These are phyloP conservation scores for Tetraodon nigroviridis DNA, from an alignment of 2,113 vertebrate species.

Conservation along the genomic window DNA sequence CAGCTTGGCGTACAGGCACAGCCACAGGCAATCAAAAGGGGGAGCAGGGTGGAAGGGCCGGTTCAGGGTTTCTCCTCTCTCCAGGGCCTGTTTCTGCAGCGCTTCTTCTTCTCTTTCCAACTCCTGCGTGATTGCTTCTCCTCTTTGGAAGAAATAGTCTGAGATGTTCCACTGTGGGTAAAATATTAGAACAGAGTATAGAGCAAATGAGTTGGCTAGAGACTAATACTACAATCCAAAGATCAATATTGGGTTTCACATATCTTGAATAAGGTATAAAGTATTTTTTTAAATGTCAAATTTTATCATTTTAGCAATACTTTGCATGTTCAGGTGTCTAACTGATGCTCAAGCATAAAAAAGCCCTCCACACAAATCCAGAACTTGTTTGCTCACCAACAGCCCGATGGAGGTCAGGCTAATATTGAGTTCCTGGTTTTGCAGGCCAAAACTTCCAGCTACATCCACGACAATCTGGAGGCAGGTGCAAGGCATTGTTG, in stretches of 20 bases:
- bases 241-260: constrained; percentile 42
- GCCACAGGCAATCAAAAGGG: constrained; percentile 96
- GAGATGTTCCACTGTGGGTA: constrained; percentile 96
- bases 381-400: constrained; percentile 76
- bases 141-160: constrained; percentile 98
- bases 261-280: constrained; percentile 29
- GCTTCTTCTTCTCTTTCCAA: constrained; percentile 86
- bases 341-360: too few relatives aligned
- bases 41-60: constrained; percentile 94
- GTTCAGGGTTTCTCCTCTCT: constrained; percentile 86
- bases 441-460: constrained; percentile 96
- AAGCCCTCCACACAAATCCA: neutral
- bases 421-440: constrained; percentile 99
- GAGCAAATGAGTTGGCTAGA: neutral
- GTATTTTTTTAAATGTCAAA: constrained; percentile 25
- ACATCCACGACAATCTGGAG: constrained; percentile 98
- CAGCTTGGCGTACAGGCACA: constrained; percentile 93
- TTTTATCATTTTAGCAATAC: neutral
- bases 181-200: neutral
- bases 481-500: constrained; percentile 97
- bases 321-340: neutral
- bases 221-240: constrained; percentile 33
- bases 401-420: constrained; percentile 98
- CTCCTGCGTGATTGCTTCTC: constrained; percentile 92
- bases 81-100: constrained; percentile 87